phyloP scores from a whole-genome alignment of 2,797 vertebrate genomes.

The Danio choprae region DNA sequence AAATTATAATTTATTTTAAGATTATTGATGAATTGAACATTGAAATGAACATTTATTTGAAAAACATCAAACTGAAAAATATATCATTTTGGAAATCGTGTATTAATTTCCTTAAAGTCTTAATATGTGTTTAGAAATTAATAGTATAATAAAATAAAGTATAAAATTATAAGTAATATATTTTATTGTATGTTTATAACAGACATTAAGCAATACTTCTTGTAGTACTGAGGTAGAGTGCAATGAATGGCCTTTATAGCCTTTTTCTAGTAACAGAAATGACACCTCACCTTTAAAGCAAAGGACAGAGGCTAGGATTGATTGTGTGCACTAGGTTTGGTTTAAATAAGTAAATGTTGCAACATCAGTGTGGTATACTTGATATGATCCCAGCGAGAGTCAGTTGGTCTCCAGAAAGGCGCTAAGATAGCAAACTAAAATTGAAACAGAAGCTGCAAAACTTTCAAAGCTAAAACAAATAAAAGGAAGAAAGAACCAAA shows the following conservation, averaged over 20 bases:
- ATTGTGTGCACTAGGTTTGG: background rate
- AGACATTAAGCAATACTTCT: background rate
- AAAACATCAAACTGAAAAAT: too few relatives aligned
- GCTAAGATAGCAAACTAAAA: background rate
- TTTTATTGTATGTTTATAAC: too few relatives aligned
- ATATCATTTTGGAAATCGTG: too few relatives aligned
- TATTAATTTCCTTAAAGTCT: too few relatives aligned
- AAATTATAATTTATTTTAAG: background rate
- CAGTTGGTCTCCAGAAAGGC: background rate
- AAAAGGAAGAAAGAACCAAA: conserved; percentile 66
- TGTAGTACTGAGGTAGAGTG: background rate
- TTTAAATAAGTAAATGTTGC: conserved; percentile 15
- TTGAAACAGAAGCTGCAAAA: conserved; percentile 8
- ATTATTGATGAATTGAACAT: background rate
- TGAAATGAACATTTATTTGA: too few relatives aligned
- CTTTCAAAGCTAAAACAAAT: conserved; percentile 68
- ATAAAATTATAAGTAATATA: too few relatives aligned
- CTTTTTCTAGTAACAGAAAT: background rate
- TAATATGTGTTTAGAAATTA: too few relatives aligned
- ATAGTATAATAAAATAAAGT: too few relatives aligned
- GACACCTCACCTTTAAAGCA: conserved; percentile 20
- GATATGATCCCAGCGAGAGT: background rate
- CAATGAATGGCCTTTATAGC: background rate
- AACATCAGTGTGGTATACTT: conserved; percentile 5
- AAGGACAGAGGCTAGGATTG: conserved; percentile 1